Evolutionary conservation across 2,888 invertebrate genomes (phyloP).

Genomic region (Cheiracanthium punctorium): DNA sequence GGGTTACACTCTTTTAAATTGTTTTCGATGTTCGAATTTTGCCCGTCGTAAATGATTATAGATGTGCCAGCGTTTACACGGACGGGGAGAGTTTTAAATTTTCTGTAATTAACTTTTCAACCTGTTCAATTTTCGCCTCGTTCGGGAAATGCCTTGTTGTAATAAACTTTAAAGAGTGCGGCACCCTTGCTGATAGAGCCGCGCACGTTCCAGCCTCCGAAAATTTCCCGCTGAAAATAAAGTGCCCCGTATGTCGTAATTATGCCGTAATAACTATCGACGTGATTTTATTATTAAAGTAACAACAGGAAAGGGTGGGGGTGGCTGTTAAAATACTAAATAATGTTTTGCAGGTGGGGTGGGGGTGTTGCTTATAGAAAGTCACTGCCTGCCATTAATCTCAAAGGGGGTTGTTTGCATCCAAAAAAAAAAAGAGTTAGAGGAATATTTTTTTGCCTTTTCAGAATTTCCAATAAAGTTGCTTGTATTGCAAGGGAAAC

Average conservation of each 20-base stretch:
- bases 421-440: too few species aligned
- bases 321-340: neutral
- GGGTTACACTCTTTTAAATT: constrained; percentile 49
- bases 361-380: too few species aligned
- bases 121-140: constrained; percentile 68
- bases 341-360: neutral
- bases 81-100: constrained; percentile 62
- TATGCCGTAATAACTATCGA: constrained; percentile 34
- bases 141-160: constrained; percentile 40
- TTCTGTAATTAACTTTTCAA: constrained; percentile 69
- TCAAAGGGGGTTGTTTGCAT: too few species aligned
- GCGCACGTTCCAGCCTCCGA: neutral
- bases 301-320: neutral
- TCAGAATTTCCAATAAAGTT: too few species aligned
- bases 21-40: constrained; percentile 69
- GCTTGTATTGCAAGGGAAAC: too few species aligned
- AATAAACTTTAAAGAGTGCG: constrained; percentile 57
- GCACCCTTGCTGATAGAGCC: constrained; percentile 8
- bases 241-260: constrained; percentile 45
- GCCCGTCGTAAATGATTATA: constrained; percentile 67
- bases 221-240: constrained; percentile 37
- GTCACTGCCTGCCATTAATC: too few species aligned
- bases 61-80: constrained; percentile 61
- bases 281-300: constrained; percentile 17
- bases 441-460: too few species aligned